Percentiles rank a stretch among this genome's conserved stretches.
Conservation (phyloP, 2,797 vertebrate species). For the Garrulus glandarius region DNA sequence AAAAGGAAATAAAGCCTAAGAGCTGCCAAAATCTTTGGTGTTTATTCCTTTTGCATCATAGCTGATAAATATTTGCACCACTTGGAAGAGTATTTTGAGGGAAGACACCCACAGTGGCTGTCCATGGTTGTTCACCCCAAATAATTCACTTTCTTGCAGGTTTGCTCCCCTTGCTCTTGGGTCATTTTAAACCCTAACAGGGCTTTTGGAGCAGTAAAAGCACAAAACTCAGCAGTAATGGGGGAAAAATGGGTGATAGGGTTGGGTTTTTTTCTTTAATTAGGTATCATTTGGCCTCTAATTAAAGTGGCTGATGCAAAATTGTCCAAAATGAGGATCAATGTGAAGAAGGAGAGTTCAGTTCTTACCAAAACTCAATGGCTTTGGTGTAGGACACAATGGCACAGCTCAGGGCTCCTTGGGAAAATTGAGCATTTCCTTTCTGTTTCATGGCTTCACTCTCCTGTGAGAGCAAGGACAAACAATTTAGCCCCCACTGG, state of each 20-base stretch:
- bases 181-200: neutral
- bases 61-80: neutral
- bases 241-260: fast-evolving
- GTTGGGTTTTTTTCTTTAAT: too few relatives aligned
- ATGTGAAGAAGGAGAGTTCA: neutral
- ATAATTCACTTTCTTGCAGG: neutral
- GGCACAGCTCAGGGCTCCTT: slow-evolving; percentile 79
- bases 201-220: neutral
- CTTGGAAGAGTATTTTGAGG: neutral
- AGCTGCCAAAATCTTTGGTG: neutral
- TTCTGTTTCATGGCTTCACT: slow-evolving; percentile 84
- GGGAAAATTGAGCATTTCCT: slow-evolving; percentile 86
- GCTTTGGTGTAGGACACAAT: slow-evolving; percentile 84
- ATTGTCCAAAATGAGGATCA: neutral
- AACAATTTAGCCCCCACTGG: neutral
- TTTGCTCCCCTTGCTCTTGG: neutral
- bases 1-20: neutral
- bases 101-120: neutral
- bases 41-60: neutral
- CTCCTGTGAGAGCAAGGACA: slow-evolving; percentile 73
- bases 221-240: neutral
- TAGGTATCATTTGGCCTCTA: neutral
- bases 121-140: neutral
- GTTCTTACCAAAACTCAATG: slow-evolving; percentile 84
- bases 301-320: neutral